Base-by-base conservation (phyloP, 2,113 vertebrate genomes). In the Oncorhynchus masou region DNA sequence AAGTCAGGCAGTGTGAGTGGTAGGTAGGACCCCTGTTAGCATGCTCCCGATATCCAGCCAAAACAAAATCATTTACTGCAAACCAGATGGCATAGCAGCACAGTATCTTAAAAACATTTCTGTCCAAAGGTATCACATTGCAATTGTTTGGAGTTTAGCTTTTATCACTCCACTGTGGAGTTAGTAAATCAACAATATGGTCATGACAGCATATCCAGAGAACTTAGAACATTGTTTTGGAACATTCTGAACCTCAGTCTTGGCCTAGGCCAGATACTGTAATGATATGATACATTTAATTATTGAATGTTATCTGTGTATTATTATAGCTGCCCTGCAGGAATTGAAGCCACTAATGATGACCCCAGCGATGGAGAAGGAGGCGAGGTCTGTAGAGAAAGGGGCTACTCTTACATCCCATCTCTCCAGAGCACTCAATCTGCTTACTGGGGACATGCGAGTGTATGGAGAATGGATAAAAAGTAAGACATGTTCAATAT, bases 381-480 rank as follows among this genome's bases (percentile, higher is more conserved):
- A 1, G 19, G 39, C 4, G 27, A 68, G 39, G 27, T 4, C 57
- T 39, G 49, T 75, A 27, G 8, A 29, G 48, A 25, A 69, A 74
- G 73, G 70, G 70, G 39, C 24, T 59, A 27, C 74, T 49, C 4
- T 13, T 12, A 2, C 15, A 16, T 78, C 68, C 5, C 5, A 12
- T 27, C 9, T 72, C 74, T 25, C 39, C 68, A 51, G 68, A 75
- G 76, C 25, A 16, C n/a, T 64, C 4, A 15, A 70, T 1, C 48
- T 80, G 29, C 72, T 85, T 16, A 83, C 80, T 1, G 82, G 86
- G 13, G 73, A 87, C 77, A 87, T 85, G 84, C 60, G 4, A 9
- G 75, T 59, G n/a, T 77, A 16, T 20, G 16, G 74, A 77, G 22
- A 83, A 45, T 89, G 85, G 87, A 69, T 86, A 8, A 79, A 84